Evolutionary conservation across 2,113 vertebrate species (phyloP).

Genomic region (Microcebus tavaratra): DNA sequence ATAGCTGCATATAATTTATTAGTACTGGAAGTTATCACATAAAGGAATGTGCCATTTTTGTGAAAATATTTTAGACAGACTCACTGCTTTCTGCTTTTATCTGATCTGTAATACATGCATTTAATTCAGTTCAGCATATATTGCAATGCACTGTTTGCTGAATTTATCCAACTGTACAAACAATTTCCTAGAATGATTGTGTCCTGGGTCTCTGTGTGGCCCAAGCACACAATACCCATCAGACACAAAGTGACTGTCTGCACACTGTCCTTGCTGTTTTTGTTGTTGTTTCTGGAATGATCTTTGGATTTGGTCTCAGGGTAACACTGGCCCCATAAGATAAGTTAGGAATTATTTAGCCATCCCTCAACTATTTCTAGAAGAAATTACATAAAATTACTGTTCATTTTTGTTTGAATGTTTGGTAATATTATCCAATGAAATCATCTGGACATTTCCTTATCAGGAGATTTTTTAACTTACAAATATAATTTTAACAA

Average conservation of each 20-base stretch:
- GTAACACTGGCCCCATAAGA: background rate
- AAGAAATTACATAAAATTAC: background rate
- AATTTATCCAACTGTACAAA: background rate
- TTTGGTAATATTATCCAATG: background rate
- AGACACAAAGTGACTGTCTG: accelerated
- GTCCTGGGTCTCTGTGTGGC: accelerated
- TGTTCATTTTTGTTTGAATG: background rate
- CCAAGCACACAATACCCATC: accelerated
- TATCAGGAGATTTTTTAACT: background rate
- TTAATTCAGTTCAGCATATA: background rate
- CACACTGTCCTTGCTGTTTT: background rate
- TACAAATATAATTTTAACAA: background rate
- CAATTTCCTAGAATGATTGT: accelerated
- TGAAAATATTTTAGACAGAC: background rate
- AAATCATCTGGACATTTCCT: no score
- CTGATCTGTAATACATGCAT: accelerated
- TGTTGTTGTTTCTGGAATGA: background rate
- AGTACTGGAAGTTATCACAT: background rate
- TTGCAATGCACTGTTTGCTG: background rate
- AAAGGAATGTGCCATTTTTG: background rate
- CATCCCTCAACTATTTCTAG: background rate
- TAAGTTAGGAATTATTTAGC: background rate
- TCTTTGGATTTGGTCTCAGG: background rate
- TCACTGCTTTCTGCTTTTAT: background rate
- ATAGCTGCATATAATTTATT: background rate